A percentile compares a stretch with the other conserved stretches of the same genome.
Conservation (phyloP, 1,140 invertebrate genomes). For the Wiebesia pumilae region DNA sequence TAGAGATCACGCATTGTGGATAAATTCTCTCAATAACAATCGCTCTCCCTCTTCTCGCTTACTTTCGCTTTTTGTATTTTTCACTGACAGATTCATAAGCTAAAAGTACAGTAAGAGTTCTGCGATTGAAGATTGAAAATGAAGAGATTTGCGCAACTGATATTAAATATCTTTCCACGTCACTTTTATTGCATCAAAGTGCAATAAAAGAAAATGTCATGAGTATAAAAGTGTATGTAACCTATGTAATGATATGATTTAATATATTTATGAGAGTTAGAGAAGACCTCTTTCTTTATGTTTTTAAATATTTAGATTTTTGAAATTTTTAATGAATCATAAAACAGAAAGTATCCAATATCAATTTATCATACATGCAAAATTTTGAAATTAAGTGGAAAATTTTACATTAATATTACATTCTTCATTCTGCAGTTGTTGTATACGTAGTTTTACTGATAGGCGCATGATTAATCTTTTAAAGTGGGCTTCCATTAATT, state of each 20-base stretch:
- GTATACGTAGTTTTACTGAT: conserved; percentile 15
- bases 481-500: not conserved
- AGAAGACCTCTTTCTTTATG: not conserved
- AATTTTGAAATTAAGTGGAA: conserved; percentile 7
- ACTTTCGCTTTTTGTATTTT: not conserved
- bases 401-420: conserved; percentile 26
- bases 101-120: not conserved
- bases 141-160: too few relatives aligned
- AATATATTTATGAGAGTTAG: too few relatives aligned
- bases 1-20: not conserved
- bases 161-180: too few relatives aligned
- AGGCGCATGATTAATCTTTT: not conserved
- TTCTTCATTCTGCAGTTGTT: conserved; percentile 2
- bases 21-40: not conserved
- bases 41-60: not conserved
- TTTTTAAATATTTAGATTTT: not conserved
- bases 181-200: too few relatives aligned
- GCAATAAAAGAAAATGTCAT: too few relatives aligned
- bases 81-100: not conserved
- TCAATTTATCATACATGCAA: not conserved
- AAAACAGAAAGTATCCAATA: not conserved
- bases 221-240: too few relatives aligned
- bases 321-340: not conserved
- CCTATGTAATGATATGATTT: too few relatives aligned
- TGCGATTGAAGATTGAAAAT: not conserved